Conservation (phyloP, 2,797 vertebrate genomes). For the Muscicapa striata region DNA sequence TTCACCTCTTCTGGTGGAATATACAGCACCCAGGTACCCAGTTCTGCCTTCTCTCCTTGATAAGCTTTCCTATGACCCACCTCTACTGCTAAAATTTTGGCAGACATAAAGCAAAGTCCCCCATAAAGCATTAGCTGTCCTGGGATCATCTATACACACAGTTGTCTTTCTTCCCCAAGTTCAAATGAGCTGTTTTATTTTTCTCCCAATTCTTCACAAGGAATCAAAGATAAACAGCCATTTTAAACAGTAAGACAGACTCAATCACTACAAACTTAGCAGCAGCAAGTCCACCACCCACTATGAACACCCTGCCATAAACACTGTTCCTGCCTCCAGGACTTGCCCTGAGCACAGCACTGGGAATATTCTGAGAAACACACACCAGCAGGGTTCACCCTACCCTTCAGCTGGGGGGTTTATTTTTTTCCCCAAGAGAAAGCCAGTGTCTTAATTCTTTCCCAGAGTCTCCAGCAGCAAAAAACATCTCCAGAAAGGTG, state of each 20-base stretch:
- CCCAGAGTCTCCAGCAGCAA: background rate
- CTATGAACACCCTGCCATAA: background rate
- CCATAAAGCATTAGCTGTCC: background rate
- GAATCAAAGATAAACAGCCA: background rate
- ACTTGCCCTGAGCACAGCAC: background rate
- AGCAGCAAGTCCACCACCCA: background rate
- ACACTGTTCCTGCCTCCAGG: background rate
- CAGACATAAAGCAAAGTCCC: background rate
- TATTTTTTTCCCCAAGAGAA: background rate
- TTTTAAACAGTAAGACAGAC: background rate
- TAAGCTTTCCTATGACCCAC: background rate
- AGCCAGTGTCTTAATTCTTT: background rate
- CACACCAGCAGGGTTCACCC: background rate
- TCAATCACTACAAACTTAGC: background rate
- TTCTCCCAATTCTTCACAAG: background rate
- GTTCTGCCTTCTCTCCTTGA: background rate
- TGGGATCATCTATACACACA: background rate
- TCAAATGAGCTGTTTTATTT: background rate
- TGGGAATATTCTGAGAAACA: background rate
- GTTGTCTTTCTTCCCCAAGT: background rate
- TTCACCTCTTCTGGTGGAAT: background rate
- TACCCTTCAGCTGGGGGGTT: background rate
- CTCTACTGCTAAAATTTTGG: background rate
- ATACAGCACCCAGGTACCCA: background rate
- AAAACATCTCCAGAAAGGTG: background rate